Percentiles rank a stretch among this genome's conserved stretches.
phyloP scores from a whole-genome alignment of 2,113 vertebrate genomes.

The Pterocles orientalis region DNA sequence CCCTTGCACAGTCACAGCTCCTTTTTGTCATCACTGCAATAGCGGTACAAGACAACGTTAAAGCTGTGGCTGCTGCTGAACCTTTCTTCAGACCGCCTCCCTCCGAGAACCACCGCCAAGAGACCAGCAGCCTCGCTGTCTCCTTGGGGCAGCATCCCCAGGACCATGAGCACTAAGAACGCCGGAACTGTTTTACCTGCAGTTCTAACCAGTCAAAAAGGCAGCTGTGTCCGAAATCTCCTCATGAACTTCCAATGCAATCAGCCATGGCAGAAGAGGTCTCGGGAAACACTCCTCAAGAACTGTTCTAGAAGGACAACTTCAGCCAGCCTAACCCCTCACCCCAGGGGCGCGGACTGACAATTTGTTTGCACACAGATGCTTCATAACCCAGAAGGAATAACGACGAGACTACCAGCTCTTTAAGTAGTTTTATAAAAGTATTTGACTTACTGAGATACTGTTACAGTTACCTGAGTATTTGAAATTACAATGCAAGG shows the following conservation, averaged over 20 bases:
- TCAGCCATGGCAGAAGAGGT: accelerated
- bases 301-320: background rate
- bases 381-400: slow-evolving; percentile 5
- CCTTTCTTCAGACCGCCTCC: background rate
- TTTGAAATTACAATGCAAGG: slow-evolving; percentile 73
- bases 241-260: background rate
- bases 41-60: background rate
- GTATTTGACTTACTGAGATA: slow-evolving; percentile 70
- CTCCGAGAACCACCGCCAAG: background rate
- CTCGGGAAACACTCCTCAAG: accelerated
- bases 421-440: slow-evolving; percentile 75
- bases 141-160: background rate
- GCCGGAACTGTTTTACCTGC: background rate
- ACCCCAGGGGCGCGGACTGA: background rate
- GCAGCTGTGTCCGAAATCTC: background rate
- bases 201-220: background rate
- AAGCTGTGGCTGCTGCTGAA: background rate
- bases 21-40: accelerated
- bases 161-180: background rate
- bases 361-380: background rate
- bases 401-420: background rate
- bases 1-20: background rate
- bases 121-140: background rate
- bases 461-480: slow-evolving; percentile 77
- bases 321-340: background rate